Percentiles rank a stretch among this genome's conserved stretches.
Evolutionary conservation across 2,797 vertebrate species (phyloP).

Genomic region (Cuniculus paca): DNA sequence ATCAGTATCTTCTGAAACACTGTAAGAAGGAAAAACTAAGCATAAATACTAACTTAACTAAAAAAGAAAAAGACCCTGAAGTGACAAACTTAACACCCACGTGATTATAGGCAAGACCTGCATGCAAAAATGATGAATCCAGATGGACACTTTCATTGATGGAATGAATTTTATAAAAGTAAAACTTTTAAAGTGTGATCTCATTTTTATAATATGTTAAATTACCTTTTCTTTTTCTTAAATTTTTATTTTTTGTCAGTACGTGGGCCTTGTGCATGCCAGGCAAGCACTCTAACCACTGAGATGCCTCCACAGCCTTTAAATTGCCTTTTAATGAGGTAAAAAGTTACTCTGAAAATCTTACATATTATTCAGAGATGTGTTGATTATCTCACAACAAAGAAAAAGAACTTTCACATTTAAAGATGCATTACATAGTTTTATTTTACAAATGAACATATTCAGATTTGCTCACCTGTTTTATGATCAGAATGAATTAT

Average conservation of each 20-base stretch:
- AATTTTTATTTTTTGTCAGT: not conserved
- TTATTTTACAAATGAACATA: slow-evolving; percentile 22
- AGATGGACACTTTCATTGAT: not conserved
- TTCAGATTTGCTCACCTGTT: not conserved
- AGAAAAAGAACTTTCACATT: slow-evolving; percentile 33
- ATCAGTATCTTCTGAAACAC: not conserved
- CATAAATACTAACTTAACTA: not conserved
- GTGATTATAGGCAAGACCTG: not conserved
- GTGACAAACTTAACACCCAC: not conserved
- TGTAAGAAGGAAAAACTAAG: not conserved
- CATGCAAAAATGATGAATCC: slow-evolving; percentile 3
- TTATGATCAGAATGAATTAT: slow-evolving; percentile 11
- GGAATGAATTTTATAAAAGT: slow-evolving; percentile 37
- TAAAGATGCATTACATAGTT: slow-evolving; percentile 24
- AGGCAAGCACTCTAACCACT: not conserved
- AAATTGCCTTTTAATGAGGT: slow-evolving; percentile 24
- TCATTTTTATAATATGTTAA: not conserved
- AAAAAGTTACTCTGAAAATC: not conserved
- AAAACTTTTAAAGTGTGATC: not conserved
- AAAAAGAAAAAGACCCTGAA: not conserved
- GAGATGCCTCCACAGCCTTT: not conserved
- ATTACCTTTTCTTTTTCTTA: not conserved
- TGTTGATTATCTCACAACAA: slow-evolving; percentile 18
- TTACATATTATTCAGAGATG: not conserved
- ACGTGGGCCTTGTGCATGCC: not conserved